Percentiles rank a stretch among this genome's conserved stretches.
Conservation (phyloP, 1,140 invertebrate species). For the Drosophila simulans region DNA sequence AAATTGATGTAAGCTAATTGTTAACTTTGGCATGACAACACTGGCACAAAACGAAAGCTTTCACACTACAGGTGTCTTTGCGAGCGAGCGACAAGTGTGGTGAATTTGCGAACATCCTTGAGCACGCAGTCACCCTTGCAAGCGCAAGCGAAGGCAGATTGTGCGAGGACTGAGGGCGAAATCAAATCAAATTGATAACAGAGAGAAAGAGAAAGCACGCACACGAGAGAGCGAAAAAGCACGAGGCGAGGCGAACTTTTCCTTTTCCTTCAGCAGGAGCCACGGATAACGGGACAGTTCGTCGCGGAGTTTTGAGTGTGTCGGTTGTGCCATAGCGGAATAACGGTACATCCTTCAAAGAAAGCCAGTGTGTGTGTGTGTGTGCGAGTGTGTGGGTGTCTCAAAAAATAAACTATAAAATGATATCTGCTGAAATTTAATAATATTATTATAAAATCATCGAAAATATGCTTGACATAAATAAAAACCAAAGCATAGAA, state of each 20-base stretch:
- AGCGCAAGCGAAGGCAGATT: conserved; percentile 61
- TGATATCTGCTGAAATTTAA: not conserved
- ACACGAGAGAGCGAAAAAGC: conserved; percentile 18
- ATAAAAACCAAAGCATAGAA: not conserved
- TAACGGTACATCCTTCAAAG: conserved; percentile 18
- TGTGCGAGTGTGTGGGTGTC: conserved; percentile 19
- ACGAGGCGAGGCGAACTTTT: conserved; percentile 32
- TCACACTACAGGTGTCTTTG: conserved; percentile 69
- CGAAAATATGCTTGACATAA: not conserved
- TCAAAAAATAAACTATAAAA: conserved; percentile 9
- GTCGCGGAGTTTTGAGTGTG: conserved; percentile 75
- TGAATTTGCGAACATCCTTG: conserved; percentile 64
- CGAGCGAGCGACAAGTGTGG: conserved; percentile 56
- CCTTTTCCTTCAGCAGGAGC: conserved; percentile 23
- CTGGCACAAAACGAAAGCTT: conserved; percentile 49
- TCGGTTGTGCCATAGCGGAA: conserved; percentile 63
- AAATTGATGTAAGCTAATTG: conserved; percentile 11
- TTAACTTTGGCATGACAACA: conserved; percentile 12
- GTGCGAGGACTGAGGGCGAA: conserved; percentile 67
- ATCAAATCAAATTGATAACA: conserved; percentile 81
- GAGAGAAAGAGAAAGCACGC: conserved; percentile 21
- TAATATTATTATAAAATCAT: not conserved
- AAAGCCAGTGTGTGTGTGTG: conserved; percentile 21
- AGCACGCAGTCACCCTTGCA: conserved; percentile 48
- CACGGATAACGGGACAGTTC: conserved; percentile 69